Base-by-base conservation (phyloP, 2,113 vertebrate species). In the Clarias magur region DNA sequence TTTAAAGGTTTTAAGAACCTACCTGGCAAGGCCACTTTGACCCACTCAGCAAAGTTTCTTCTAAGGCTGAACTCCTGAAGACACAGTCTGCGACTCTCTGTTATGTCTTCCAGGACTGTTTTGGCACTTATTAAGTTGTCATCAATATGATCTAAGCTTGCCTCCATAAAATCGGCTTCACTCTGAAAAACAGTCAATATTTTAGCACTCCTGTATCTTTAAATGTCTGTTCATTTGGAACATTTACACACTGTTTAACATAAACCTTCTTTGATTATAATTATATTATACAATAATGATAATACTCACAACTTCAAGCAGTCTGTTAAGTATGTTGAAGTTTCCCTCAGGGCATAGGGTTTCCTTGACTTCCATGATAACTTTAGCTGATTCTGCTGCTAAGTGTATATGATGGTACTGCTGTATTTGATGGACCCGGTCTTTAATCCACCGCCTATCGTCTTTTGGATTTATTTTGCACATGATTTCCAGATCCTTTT, bases 1-100 rank as follows among this genome's bases (percentile, higher is more conserved):
- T 34, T 34, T 34, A 34, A 34, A 34, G 30, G 30, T 34, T 34
- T 34, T 34, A 34, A 34, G 30, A 1, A 34, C 30, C 34, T 38
- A 98, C 98, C 97, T 97, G 93, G 92, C 34, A 99, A 94, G 0
- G 96, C 96, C 62, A 96, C 95, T 62, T 93, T 96, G n/a, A 99
- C 95, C 98, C 98, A 99, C 34, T 9, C 16, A 11, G 97, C 89
- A 81, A 99, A 96, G 63, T 95, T 95, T 83, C 68, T 94, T 76
- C 95, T 94, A 53, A 67, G 86, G 38, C 90, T 85, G 57, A 99
- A 93, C 86, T 97, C 96, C 6, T 19, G 0, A 3, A 99, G 94
- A 4, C 97, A 98, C 25, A 5, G 86, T 38, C 89, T 93, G 23
- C 95, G 97, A 0, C 88, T 1, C n/a, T 94, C 93, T 0, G 93